These are phyloP conservation scores for Cygnus buccinator DNA, from an alignment of 2,113 vertebrate genomes.

Conservation along the genomic window DNA sequence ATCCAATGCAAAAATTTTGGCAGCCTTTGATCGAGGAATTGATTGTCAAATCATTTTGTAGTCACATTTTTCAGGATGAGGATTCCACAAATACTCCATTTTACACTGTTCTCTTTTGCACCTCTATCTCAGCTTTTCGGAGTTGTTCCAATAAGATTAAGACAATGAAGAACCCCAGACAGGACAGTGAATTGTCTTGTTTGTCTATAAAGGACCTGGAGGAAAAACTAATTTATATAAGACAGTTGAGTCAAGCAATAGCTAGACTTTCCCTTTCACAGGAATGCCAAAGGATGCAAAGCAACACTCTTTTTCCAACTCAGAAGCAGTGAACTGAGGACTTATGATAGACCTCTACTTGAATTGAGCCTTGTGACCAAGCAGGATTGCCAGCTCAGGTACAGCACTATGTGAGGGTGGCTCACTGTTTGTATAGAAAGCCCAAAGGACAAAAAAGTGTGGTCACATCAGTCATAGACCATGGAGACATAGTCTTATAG, in stretches of 20 bases:
- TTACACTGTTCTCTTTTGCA: neutral
- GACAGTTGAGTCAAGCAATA: neutral
- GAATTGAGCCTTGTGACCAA: neutral
- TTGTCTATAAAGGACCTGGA: neutral
- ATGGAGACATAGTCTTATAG: neutral
- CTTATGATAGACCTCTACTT: neutral
- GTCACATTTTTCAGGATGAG: neutral
- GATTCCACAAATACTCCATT: neutral
- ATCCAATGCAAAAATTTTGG: neutral
- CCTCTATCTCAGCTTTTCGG: neutral
- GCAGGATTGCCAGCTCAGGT: neutral
- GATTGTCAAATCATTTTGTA: neutral
- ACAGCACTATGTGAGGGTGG: neutral
- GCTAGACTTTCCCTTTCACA: neutral
- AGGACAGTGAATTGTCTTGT: neutral
- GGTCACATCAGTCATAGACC: neutral
- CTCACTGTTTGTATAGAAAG: neutral
- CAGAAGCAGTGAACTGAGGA: neutral
- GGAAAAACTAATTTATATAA: neutral
- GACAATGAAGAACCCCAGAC: neutral
- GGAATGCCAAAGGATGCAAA: neutral
- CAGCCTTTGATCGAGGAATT: neutral
- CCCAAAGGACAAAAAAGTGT: neutral
- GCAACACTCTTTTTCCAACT: neutral
- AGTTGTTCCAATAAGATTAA: neutral